Percentiles rank a stretch among this genome's conserved stretches.
Evolutionary conservation across 2,797 vertebrate genomes (phyloP).

Genomic region (Cercopithecus hamlyni): DNA sequence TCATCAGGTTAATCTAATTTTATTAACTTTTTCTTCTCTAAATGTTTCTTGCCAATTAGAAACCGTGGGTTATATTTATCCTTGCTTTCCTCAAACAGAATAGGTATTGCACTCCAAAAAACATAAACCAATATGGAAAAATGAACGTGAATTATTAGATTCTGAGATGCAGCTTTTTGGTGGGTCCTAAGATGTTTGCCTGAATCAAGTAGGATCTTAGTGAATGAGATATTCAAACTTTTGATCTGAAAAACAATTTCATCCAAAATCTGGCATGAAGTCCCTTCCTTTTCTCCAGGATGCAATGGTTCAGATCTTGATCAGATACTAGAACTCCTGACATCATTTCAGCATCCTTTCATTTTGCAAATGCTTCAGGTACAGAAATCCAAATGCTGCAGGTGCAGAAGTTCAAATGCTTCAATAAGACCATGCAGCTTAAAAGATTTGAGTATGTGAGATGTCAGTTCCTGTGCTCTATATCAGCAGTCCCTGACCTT

Average conservation of each 20-base stretch:
- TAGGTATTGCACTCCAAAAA: fast-evolving
- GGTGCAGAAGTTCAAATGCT: too few relatives aligned
- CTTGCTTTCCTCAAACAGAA: fast-evolving
- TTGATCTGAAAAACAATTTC: background rate
- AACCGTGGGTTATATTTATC: background rate
- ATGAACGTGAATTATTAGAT: too few relatives aligned
- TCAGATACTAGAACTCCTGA: fast-evolving
- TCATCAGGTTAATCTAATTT: background rate
- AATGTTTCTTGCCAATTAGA: background rate
- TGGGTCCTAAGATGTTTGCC: fast-evolving
- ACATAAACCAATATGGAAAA: background rate
- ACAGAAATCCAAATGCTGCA: background rate
- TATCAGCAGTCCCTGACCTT: background rate
- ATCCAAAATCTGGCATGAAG: background rate
- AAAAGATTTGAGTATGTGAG: too few relatives aligned
- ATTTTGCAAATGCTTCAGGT: background rate
- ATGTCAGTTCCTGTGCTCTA: too few relatives aligned
- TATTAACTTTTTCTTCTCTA: background rate
- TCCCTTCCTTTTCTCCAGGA: background rate
- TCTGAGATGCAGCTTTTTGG: background rate
- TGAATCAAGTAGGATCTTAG: background rate
- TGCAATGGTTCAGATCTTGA: too few relatives aligned
- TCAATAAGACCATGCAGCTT: too few relatives aligned
- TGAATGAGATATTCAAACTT: too few relatives aligned
- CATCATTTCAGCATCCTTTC: fast-evolving